Conservation (phyloP, 2,888 invertebrate genomes). For the Chloroclystis v-ata region DNA sequence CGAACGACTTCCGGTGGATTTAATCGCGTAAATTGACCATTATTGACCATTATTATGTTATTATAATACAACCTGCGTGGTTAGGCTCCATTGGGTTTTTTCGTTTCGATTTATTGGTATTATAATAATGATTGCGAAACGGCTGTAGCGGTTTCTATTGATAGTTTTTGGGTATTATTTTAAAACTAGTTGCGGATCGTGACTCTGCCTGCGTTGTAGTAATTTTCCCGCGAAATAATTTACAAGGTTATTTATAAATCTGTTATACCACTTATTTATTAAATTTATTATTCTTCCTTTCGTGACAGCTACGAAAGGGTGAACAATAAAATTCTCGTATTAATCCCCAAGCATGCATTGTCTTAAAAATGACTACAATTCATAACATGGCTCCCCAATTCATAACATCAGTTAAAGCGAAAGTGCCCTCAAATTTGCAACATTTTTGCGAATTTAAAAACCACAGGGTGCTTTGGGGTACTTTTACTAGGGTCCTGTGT, state of each 20-base stretch:
- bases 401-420: constrained; percentile 18
- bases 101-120: constrained; percentile 37
- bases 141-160: constrained; percentile 3
- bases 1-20: constrained; percentile 62
- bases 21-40: constrained; percentile 55
- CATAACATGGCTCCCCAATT: constrained; percentile 2
- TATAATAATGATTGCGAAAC: constrained; percentile 19
- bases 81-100: constrained; percentile 63
- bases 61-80: constrained; percentile 49
- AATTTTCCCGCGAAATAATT: too few species aligned
- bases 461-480: constrained; percentile 55
- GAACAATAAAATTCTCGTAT: too few species aligned
- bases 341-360: too few species aligned
- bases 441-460: constrained; percentile 45
- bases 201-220: too few species aligned
- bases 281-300: too few species aligned
- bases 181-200: too few species aligned
- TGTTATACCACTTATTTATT: too few species aligned
- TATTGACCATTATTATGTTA: constrained; percentile 54
- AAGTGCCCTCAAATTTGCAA: constrained; percentile 41
- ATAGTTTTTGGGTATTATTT: constrained; percentile 20
- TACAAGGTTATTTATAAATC: too few species aligned
- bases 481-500: constrained; percentile 23
- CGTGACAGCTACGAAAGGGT: too few species aligned
- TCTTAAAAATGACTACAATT: too few species aligned